phyloP scores from a whole-genome alignment of 2,797 vertebrate genomes.

The Petrocephalus schoutedeni region DNA sequence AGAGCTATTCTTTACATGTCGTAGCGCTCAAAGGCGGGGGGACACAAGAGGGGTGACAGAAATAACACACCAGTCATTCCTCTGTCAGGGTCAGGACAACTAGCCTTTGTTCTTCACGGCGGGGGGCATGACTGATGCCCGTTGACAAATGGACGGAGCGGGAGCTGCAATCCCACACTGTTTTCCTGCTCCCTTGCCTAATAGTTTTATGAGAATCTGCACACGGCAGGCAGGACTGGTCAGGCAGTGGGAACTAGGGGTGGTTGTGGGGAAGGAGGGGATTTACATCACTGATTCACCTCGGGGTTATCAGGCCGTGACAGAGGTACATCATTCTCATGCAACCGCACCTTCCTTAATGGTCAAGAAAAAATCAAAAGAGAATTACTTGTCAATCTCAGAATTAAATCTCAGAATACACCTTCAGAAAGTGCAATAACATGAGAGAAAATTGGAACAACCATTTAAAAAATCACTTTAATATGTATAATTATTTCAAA shows the following conservation, averaged over 20 bases:
- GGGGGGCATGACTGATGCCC: constrained; percentile 48
- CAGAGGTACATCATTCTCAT: not conserved
- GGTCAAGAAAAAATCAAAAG: not conserved
- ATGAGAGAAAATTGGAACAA: not conserved
- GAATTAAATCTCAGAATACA: not conserved
- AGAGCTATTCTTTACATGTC: constrained; percentile 41
- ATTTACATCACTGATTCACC: not conserved
- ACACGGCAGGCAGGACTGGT: not conserved
- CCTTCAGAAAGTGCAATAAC: not conserved
- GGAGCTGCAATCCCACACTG: constrained; percentile 54
- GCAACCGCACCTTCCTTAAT: not conserved
- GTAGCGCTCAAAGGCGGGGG: constrained; percentile 28
- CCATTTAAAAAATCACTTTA: not conserved
- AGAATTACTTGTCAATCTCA: not conserved
- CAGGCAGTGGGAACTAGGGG: not conserved
- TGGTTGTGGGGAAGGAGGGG: not conserved
- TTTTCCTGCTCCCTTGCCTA: constrained; percentile 51
- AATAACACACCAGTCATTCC: constrained; percentile 50
- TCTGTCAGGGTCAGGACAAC: constrained; percentile 47
- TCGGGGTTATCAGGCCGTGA: not conserved
- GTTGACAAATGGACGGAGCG: constrained; percentile 53
- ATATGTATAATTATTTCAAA: not conserved
- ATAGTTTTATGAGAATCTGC: constrained; percentile 43
- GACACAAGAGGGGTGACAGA: constrained; percentile 1
- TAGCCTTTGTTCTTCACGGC: constrained; percentile 44